A percentile compares a stretch with the other conserved stretches of the same genome.
These are phyloP conservation scores for Daktulosphaira vitifoliae DNA, from an alignment of 1,140 invertebrate species.

Conservation along the genomic window DNA sequence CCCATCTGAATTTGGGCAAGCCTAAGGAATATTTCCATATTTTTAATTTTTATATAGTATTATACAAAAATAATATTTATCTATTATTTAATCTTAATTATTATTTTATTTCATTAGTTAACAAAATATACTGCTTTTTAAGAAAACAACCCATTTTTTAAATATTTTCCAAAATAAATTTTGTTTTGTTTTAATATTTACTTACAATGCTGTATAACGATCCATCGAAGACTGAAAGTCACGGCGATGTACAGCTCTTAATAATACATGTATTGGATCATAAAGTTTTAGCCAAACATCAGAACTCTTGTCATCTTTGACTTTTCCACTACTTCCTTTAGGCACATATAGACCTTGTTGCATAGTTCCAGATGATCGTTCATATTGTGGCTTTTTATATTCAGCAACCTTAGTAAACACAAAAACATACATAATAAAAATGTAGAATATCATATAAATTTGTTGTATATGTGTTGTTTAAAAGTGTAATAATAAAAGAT, in stretches of 20 bases:
- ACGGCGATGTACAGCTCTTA: constrained; percentile 79
- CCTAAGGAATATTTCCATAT: too few relatives aligned
- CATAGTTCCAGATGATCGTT: constrained; percentile 65
- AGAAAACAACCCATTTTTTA: background rate
- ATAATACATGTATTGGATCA: constrained; percentile 84
- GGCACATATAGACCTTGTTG: constrained; percentile 92
- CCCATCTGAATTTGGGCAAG: too few relatives aligned
- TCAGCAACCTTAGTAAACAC: constrained; percentile 51
- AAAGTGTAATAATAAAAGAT: too few relatives aligned
- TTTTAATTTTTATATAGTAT: too few relatives aligned
- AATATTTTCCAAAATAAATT: background rate
- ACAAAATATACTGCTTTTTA: too few relatives aligned
- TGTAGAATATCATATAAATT: too few relatives aligned
- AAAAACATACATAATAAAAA: background rate
- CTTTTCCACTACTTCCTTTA: constrained; percentile 49
- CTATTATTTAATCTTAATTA: too few relatives aligned
- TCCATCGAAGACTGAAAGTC: constrained; percentile 94
- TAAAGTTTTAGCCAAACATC: constrained; percentile 85
- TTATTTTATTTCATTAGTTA: too few relatives aligned
- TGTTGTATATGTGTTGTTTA: too few relatives aligned
- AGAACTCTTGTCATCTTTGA: background rate
- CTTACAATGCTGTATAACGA: constrained; percentile 66
- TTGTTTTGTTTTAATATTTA: constrained; percentile 50
- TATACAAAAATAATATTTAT: too few relatives aligned
- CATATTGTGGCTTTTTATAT: constrained; percentile 67